Evolutionary conservation across 2,888 invertebrate species (phyloP).

Genomic region (Tachystola acroxantha): DNA sequence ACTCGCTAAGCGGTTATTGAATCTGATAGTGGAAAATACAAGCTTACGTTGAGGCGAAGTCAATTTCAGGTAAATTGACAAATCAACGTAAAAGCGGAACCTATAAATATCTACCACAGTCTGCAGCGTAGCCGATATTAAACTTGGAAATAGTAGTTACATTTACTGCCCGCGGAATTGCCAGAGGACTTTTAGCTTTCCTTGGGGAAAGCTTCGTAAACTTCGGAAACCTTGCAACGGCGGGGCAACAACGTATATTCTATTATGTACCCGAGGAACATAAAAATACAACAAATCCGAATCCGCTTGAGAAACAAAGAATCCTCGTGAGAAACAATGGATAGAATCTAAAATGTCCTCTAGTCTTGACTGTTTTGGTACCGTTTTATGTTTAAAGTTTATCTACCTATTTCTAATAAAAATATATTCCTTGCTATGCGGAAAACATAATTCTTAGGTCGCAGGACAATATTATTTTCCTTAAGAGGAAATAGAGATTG

Average conservation of each 20-base stretch:
- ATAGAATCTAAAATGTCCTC: not conserved
- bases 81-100: constrained; percentile 8
- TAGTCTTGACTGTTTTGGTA: too few species aligned
- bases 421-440: too few species aligned
- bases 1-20: constrained; percentile 8
- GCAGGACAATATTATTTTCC: too few species aligned
- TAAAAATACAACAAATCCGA: not conserved
- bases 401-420: too few species aligned
- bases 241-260: not conserved
- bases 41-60: constrained; percentile 4
- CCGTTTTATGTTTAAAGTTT: too few species aligned
- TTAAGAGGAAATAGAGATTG: too few species aligned
- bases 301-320: not conserved
- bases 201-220: not conserved
- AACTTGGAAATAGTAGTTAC: constrained; percentile 1
- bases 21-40: constrained; percentile 12
- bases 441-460: too few species aligned
- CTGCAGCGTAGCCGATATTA: not conserved
- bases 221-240: not conserved
- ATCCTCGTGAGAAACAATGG: not conserved
- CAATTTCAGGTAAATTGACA: constrained; percentile 12
- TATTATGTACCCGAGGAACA: not conserved
- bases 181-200: constrained; percentile 1
- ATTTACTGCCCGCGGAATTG: not conserved
- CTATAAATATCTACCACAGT: not conserved